phyloP scores from a whole-genome alignment of 2,888 invertebrate genomes.

The Apodemia mormo region DNA sequence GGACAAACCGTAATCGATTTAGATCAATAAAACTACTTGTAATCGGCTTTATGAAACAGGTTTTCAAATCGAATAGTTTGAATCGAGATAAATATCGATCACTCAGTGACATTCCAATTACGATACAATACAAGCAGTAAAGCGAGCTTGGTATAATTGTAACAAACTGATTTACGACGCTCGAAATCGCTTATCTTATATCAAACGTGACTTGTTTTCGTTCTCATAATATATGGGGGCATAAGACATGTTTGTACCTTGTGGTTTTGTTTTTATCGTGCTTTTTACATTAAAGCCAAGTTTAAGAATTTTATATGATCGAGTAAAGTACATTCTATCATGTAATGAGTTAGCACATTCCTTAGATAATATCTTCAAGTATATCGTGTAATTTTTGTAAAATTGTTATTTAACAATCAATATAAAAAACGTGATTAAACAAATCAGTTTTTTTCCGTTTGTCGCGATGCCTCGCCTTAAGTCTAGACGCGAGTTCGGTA shows the following conservation, averaged over 20 bases:
- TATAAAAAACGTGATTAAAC: no score
- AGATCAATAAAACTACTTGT: conserved; percentile 34
- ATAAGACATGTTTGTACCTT: conserved; percentile 10
- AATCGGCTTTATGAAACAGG: conserved; percentile 37
- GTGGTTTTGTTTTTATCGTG: not conserved
- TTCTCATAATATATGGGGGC: conserved; percentile 39
- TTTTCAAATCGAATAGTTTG: conserved; percentile 41
- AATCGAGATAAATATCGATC: conserved; percentile 71
- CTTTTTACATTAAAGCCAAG: conserved; percentile 4
- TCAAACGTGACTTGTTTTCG: conserved; percentile 41
- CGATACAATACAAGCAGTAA: conserved; percentile 54
- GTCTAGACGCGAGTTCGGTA: no score
- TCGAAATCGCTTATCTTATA: conserved; percentile 43
- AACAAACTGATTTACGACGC: conserved; percentile 43
- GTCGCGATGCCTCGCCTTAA: no score
- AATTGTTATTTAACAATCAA: no score
- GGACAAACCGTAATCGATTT: conserved; percentile 29
- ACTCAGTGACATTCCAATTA: conserved; percentile 74
- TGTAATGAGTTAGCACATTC: no score
- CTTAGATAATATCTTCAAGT: no score
- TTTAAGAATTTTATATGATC: no score
- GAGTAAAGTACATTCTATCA: no score
- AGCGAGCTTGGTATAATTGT: conserved; percentile 46
- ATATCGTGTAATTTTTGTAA: no score
- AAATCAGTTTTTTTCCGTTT: no score